These are phyloP conservation scores for Catostomus latipinnis DNA, from an alignment of 2,797 vertebrate genomes.

Conservation along the genomic window DNA sequence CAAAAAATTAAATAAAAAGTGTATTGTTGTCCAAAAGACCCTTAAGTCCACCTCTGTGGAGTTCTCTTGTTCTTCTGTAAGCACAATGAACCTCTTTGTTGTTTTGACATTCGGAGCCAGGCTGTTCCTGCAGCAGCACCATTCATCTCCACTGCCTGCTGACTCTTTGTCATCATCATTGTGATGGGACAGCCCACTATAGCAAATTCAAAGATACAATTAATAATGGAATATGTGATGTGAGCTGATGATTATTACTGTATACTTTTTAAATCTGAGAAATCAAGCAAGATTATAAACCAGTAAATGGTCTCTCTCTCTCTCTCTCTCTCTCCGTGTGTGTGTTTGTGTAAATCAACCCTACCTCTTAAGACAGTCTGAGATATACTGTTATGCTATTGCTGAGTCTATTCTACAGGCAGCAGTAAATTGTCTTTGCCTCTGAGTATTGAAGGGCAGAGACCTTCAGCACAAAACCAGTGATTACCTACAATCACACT, in stretches of 20 bases:
- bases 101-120: not conserved
- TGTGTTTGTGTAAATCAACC: conserved; percentile 25
- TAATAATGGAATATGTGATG: too few relatives aligned
- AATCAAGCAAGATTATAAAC: not conserved
- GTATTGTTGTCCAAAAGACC: not conserved
- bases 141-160: too few relatives aligned
- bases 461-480: conserved; percentile 39
- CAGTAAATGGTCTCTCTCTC: too few relatives aligned
- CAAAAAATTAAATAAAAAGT: not conserved
- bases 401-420: conserved; percentile 50
- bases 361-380: conserved; percentile 44
- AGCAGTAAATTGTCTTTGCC: conserved; percentile 48
- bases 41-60: not conserved
- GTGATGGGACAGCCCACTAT: too few relatives aligned
- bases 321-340: not conserved
- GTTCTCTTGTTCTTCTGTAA: not conserved
- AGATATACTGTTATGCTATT: conserved; percentile 55
- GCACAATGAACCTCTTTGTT: not conserved
- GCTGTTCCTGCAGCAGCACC: not conserved
- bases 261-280: not conserved
- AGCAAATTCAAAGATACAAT: too few relatives aligned
- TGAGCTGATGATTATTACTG: too few relatives aligned
- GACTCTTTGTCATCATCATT: too few relatives aligned
- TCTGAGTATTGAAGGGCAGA: conserved; percentile 45
- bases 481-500: conserved; percentile 50